Evolutionary conservation across 2,888 invertebrate genomes (phyloP).

Genomic region (Noctua pronuba): DNA sequence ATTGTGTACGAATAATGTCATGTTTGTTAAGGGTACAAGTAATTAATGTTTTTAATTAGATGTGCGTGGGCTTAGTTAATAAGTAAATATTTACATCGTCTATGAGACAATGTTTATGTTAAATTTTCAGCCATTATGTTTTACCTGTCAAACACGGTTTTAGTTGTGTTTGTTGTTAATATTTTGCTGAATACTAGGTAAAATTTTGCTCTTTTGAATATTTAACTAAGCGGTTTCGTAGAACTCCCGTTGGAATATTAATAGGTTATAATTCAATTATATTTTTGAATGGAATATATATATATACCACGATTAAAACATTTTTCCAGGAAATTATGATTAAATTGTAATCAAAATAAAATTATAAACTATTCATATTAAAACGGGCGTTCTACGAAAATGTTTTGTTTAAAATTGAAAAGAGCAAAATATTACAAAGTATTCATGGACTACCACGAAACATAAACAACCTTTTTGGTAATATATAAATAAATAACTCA

Average conservation of each 20-base stretch:
- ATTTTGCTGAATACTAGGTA: too few species aligned
- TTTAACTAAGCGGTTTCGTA: too few species aligned
- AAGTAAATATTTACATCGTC: constrained; percentile 32
- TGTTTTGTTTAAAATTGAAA: not conserved
- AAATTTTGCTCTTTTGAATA: too few species aligned
- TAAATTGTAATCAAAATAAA: too few species aligned
- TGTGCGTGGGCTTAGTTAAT: constrained; percentile 15
- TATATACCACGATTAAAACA: too few species aligned
- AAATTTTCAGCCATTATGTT: not conserved
- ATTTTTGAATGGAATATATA: too few species aligned
- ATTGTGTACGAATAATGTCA: constrained; percentile 40
- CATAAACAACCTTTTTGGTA: not conserved
- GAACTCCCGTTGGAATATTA: too few species aligned
- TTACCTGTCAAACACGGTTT: not conserved
- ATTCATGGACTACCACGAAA: not conserved
- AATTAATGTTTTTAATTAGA: constrained; percentile 49
- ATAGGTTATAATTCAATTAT: too few species aligned
- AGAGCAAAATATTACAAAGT: not conserved
- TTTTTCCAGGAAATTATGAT: too few species aligned
- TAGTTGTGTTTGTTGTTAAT: not conserved
- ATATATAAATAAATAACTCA: not conserved
- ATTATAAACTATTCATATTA: not conserved
- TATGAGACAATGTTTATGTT: constrained; percentile 23
- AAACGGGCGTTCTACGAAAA: not conserved
- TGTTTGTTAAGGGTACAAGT: constrained; percentile 34